Percentiles rank a stretch among this genome's conserved stretches.
Evolutionary conservation across 2,113 vertebrate genomes (phyloP).

Genomic region (Genyomyrus donnyi): DNA sequence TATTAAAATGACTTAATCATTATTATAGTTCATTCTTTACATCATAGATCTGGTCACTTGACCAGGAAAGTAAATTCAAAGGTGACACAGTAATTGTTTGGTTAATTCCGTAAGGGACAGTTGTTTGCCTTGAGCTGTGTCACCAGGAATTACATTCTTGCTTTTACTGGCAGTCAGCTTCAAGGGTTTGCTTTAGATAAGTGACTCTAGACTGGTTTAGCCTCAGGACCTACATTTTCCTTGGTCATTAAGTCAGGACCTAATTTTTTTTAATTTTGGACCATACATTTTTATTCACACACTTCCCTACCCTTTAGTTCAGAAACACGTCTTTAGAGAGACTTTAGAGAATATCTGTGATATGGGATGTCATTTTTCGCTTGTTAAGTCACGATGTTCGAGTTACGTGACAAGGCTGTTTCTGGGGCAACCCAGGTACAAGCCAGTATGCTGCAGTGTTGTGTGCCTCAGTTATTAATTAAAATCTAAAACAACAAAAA

Average conservation of each 20-base stretch:
- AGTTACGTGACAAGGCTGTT: background rate
- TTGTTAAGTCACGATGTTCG: background rate
- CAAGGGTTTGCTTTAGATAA: conserved; percentile 4
- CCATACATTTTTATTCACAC: background rate
- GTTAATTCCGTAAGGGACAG: conserved; percentile 8
- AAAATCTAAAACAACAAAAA: background rate
- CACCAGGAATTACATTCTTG: conserved; percentile 38
- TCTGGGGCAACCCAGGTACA: background rate
- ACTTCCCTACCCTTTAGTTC: background rate
- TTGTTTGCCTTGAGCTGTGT: conserved; percentile 36
- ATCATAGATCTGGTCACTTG: background rate
- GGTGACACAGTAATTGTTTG: conserved; percentile 3
- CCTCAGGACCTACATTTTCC: background rate
- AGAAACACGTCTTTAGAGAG: background rate
- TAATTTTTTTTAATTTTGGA: background rate
- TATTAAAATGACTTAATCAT: conserved; percentile 12
- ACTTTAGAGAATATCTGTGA: background rate
- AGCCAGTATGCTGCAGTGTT: background rate
- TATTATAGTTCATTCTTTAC: conserved; percentile 17
- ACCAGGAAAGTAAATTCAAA: conserved; percentile 17
- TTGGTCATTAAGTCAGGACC: background rate
- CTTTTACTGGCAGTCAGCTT: conserved; percentile 3
- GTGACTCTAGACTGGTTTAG: background rate
- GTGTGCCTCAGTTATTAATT: background rate
- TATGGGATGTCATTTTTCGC: background rate